Base-by-base conservation (phyloP, 2,888 invertebrate genomes). In the Galeruca laticollis region DNA sequence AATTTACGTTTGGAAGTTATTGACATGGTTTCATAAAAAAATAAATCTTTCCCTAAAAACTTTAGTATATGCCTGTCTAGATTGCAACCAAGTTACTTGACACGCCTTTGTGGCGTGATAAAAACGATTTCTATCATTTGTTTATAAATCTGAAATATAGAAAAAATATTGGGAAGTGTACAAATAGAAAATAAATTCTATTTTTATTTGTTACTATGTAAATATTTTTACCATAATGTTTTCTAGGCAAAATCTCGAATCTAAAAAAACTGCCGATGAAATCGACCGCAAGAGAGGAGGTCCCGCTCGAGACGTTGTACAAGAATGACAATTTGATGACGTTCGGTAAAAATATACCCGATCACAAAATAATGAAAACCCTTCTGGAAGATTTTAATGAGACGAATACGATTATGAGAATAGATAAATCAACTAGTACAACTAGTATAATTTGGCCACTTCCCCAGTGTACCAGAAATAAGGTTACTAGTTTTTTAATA, bases 281-380 rank as follows among this genome's bases (percentile, higher is more conserved):
- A 54, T 10, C 9, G 6, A 31, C 26, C 2, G 6, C n/a, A 6
- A 33, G 4, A 31, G 35, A n/a, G 18, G 56, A 33, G 10, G 11
- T 57, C 0, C 56, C 76, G 5, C 64, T 78, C 26, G 70, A 75
- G 43, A 77, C 76, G 1, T 13, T 78, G 9, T 78, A 71, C 61
- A 66, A 76, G 60, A 77, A 76, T 35, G 68, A 63, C 1, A 72
- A 69, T 15, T 31, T 70, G 0, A n/a, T n/a, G n/a, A 69, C 67
- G 37, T 69, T 81, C 11, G 79, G 79, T 6, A 79, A 75, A 70
- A 75, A 73, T 37, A 69, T 80, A 21, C 79, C 80, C 1, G 75
- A 77, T 35, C 81, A 81, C 54, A 74, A 74, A 40, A 56, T 80
- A 10, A 81, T 80, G 81, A 75, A 75, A 43, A 75, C 74, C 61